phyloP scores from a whole-genome alignment of 2,797 vertebrate species.

The Sarcoramphus papa region DNA sequence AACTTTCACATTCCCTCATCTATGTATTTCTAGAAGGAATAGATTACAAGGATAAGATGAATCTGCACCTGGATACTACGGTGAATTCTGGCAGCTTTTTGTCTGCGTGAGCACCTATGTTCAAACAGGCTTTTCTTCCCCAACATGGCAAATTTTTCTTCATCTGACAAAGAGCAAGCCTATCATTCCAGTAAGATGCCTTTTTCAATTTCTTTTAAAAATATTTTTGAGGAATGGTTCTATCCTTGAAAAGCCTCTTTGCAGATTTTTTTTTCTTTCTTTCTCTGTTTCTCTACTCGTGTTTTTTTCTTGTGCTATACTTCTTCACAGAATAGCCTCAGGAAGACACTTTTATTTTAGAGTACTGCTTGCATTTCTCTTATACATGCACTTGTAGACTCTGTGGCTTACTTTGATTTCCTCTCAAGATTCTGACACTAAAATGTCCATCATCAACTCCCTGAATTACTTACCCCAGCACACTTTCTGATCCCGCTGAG shows the following conservation, averaged over 20 bases:
- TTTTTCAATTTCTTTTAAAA: not conserved
- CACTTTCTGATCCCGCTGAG: not conserved
- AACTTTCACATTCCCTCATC: not conserved
- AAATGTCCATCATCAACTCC: conserved; percentile 50
- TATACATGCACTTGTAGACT: not conserved
- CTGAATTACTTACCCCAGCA: conserved; percentile 23
- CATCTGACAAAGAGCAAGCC: not conserved
- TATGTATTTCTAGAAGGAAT: not conserved
- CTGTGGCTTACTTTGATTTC: conserved; percentile 38
- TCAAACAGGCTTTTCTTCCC: conserved; percentile 1
- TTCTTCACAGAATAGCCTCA: conserved; percentile 39
- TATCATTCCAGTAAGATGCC: not conserved
- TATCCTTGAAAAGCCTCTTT: not conserved
- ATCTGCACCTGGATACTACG: not conserved
- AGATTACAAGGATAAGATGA: not conserved
- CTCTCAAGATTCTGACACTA: conserved; percentile 56
- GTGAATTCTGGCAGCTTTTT: not conserved
- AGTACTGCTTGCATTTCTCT: conserved; percentile 19
- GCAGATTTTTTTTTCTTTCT: not conserved
- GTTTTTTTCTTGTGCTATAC: not conserved
- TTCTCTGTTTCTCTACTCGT: not conserved
- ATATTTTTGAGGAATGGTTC: not conserved
- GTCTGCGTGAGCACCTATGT: not conserved
- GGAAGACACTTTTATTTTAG: conserved; percentile 40
- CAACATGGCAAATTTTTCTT: not conserved